Base-by-base conservation (phyloP, 64 coral and sea anemone species). In the Pocillopora verrucosa region DNA sequence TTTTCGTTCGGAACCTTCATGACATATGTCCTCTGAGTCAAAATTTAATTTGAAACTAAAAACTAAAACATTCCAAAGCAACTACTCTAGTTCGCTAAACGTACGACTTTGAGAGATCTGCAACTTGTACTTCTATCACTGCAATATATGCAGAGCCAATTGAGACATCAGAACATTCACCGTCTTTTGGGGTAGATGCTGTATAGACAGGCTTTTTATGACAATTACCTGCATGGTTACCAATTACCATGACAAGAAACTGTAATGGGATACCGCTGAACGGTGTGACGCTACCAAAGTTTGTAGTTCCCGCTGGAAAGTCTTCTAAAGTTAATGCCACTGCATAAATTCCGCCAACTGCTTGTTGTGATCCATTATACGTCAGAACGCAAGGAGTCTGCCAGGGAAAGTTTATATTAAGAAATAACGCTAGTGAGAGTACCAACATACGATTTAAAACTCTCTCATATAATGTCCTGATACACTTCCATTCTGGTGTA, bases 281-380 rank as follows among this genome's bases (percentile, higher is more conserved):
- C 65, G 80, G 80, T 36, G 6, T 82, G 14, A 82, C 60, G 2
- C 30, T 41, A 16, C 12, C 30, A 16, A 82, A 82, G 34, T 82
- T 35, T 35, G 60, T 65, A 20, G 80, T 82, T 41, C 80, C 80
- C 36, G 80, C 35, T 65, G 80, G 80, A 10, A 82, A 82, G 59
- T 82, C 80, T 41, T 82, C 61, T 82, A 82, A 61, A 16, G 80
- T 65, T 30, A 65, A 36, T 20, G 80, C 80, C 36, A 61, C 34
- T 19, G 61, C 80, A 17, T 69, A 84, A 56, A 63, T 69, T n/a
- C 80, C 80, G 56, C 36, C 30, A 30, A 30, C 9, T 16, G 80
- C 56, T 11, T 12, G 16, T 56, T 2, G 13, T 11, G 36, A n/a
- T 11, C 80, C 80, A 37, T 84, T 64, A 12, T 84, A 84, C 3